These are phyloP conservation scores for Dendrolimus kikuchii DNA, from an alignment of 1,140 invertebrate species.

Conservation along the genomic window DNA sequence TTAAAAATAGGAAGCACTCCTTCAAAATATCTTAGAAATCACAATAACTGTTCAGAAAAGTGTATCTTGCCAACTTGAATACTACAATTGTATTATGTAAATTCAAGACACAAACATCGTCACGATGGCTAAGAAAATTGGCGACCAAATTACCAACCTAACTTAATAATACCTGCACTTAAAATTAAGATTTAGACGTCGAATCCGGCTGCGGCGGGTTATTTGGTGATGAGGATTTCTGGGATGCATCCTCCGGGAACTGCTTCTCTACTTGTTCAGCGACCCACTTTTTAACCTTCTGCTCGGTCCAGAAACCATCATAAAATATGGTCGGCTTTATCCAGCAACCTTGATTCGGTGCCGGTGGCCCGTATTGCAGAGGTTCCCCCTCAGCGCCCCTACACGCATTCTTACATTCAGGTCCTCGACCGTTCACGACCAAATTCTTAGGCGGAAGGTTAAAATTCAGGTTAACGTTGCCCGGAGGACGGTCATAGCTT, in stretches of 20 bases:
- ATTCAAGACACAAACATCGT: too few relatives aligned
- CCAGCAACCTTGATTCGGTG: conserved; percentile 51
- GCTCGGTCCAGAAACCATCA: conserved; percentile 70
- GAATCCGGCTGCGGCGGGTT: not conserved
- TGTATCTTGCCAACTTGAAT: too few relatives aligned
- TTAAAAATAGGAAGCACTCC: too few relatives aligned
- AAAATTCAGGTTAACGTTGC: conserved; percentile 58
- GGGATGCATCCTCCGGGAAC: conserved; percentile 42
- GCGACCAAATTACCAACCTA: too few relatives aligned
- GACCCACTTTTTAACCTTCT: conserved; percentile 69
- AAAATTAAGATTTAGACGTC: too few relatives aligned
- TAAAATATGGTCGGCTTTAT: conserved; percentile 70
- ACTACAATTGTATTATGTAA: too few relatives aligned
- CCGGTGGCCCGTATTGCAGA: conserved; percentile 23
- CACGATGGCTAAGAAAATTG: too few relatives aligned
- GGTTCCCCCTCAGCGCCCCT: conserved; percentile 18
- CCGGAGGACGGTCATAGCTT: conserved; percentile 41
- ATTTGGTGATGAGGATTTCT: conserved; percentile 18
- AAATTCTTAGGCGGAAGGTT: conserved; percentile 60
- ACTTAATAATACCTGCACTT: too few relatives aligned
- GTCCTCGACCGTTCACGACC: conserved; percentile 39
- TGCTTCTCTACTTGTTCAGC: conserved; percentile 66
- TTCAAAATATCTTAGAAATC: too few relatives aligned
- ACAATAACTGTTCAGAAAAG: too few relatives aligned
- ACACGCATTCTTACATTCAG: conserved; percentile 7